Conservation (phyloP, 1,140 invertebrate genomes). For the Nilaparvata lugens region DNA sequence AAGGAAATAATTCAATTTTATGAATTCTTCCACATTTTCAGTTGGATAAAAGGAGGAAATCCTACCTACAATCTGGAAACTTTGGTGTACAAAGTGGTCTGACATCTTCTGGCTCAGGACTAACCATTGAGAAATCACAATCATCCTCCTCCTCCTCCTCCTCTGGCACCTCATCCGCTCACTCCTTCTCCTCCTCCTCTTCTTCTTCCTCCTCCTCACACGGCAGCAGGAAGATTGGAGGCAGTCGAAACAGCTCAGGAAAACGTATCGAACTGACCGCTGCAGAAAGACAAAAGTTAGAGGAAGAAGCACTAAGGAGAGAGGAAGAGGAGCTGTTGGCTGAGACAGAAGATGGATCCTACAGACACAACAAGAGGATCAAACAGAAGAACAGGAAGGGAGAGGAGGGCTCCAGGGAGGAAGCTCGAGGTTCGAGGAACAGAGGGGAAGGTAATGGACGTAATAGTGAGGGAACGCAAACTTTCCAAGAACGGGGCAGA, state of each 20-base stretch:
- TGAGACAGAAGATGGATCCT: slow-evolving; percentile 14
- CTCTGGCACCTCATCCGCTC: no score
- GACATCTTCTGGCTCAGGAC: slow-evolving; percentile 8
- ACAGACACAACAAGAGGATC: slow-evolving; percentile 10
- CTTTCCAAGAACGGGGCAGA: background rate
- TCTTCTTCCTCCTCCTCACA: slow-evolving; percentile 12
- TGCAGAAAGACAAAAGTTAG: slow-evolving; percentile 21
- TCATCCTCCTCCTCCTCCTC: slow-evolving; percentile 35
- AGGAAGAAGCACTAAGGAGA: slow-evolving; percentile 16
- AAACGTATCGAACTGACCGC: slow-evolving; percentile 8
- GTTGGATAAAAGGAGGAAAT: slow-evolving; percentile 26
- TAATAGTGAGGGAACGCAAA: slow-evolving; percentile 1
- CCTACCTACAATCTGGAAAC: slow-evolving; percentile 22
- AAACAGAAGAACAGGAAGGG: background rate
- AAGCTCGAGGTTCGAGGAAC: background rate
- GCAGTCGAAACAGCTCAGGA: background rate
- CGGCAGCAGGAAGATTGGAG: background rate
- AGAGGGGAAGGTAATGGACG: background rate
- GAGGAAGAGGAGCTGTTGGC: slow-evolving; percentile 17
- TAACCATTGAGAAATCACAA: background rate
- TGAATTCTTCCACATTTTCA: no score
- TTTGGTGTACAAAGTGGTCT: slow-evolving; percentile 17
- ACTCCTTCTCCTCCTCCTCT: slow-evolving; percentile 40
- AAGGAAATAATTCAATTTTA: no score
- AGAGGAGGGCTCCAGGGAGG: background rate